Percentiles rank a stretch among this genome's conserved stretches.
Conservation (phyloP, 1,140 invertebrate species). For the Cydia splendana region DNA sequence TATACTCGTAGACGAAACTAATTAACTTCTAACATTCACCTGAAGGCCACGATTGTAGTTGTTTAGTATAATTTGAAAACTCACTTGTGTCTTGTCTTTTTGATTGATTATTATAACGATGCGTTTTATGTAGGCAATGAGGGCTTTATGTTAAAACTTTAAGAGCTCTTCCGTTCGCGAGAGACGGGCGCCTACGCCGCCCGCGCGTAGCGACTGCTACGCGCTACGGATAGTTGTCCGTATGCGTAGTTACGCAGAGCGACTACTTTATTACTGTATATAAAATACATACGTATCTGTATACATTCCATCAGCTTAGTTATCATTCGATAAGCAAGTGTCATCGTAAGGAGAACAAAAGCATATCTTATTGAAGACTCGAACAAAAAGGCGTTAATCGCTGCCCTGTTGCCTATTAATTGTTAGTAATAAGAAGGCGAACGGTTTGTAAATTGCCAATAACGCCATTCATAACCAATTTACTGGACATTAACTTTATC, state of each 20-base stretch:
- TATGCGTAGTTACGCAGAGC: background rate
- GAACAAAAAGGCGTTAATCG: background rate
- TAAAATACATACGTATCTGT: background rate
- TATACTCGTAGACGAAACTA: background rate
- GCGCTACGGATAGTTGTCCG: slow-evolving; percentile 43
- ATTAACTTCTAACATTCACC: background rate
- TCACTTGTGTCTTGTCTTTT: background rate
- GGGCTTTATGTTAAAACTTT: background rate
- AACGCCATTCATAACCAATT: too few relatives aligned
- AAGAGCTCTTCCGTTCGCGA: background rate
- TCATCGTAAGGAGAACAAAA: background rate
- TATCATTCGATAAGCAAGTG: background rate
- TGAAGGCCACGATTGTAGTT: background rate
- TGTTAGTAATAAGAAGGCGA: too few relatives aligned
- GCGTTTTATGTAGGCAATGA: background rate
- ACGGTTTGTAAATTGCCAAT: too few relatives aligned
- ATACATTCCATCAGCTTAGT: background rate
- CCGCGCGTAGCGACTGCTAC: slow-evolving; percentile 66
- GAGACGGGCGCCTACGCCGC: slow-evolving; percentile 45
- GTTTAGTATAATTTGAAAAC: background rate
- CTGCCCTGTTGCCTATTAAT: background rate
- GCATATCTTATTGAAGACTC: background rate
- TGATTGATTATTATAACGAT: background rate
- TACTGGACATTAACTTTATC: too few relatives aligned
- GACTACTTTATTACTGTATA: slow-evolving; percentile 33